Conservation (phyloP, 2,888 invertebrate genomes). For the Melieria picta region DNA sequence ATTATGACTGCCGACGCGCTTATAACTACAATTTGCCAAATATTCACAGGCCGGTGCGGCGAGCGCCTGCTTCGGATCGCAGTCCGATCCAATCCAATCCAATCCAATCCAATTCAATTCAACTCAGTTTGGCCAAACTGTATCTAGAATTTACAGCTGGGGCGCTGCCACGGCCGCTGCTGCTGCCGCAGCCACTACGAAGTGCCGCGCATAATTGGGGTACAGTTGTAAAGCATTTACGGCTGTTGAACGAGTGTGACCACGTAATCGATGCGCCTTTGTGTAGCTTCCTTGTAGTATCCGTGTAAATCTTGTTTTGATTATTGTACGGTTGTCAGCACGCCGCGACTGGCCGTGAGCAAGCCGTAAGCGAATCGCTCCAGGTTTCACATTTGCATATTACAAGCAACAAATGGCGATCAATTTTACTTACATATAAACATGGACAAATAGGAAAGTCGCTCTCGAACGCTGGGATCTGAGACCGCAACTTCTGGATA, state of each 20-base stretch:
- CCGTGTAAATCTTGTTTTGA: constrained; percentile 7
- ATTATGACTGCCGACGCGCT: constrained; percentile 1
- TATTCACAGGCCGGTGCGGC: neutral
- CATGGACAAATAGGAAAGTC: too few species aligned
- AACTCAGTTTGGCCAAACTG: too few species aligned
- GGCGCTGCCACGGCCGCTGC: constrained; percentile 32
- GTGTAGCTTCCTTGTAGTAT: constrained; percentile 16
- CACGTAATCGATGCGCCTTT: too few species aligned
- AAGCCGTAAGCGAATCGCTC: too few species aligned
- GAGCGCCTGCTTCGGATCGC: neutral
- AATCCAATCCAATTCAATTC: neutral
- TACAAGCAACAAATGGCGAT: constrained; percentile 5
- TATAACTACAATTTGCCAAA: neutral
- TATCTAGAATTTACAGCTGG: too few species aligned
- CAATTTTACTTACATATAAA: too few species aligned
- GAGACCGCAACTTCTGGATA: too few species aligned
- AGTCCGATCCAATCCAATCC: neutral
- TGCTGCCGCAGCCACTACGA: constrained; percentile 30
- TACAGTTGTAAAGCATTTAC: constrained; percentile 18
- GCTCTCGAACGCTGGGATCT: too few species aligned
- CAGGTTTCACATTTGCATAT: neutral
- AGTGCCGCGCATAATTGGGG: constrained; percentile 36
- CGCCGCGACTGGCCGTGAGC: neutral
- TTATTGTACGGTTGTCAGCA: constrained; percentile 4
- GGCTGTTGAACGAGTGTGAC: constrained; percentile 1